These are phyloP conservation scores for Eidolon helvum DNA, from an alignment of 2,113 vertebrate genomes.

Conservation along the genomic window DNA sequence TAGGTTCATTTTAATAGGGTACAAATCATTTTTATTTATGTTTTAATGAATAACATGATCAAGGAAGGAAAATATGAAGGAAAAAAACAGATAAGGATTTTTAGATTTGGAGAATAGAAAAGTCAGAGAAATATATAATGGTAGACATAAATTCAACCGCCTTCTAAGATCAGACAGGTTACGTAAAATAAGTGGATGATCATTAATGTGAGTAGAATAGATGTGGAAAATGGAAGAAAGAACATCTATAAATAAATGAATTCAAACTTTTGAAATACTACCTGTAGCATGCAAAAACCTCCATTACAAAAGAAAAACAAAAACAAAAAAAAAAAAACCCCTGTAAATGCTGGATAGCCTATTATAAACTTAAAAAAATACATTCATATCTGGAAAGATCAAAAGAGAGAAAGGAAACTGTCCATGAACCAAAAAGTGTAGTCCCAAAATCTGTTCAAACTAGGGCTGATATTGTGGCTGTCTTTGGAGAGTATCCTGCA, in stretches of 20 bases:
- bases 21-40: background rate
- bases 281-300: background rate
- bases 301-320: background rate
- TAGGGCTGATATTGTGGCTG: background rate
- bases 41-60: background rate
- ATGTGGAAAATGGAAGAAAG: background rate
- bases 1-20: background rate
- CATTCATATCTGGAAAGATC: background rate
- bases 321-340: too few relatives aligned
- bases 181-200: background rate
- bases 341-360: background rate
- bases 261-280: background rate
- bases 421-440: background rate
- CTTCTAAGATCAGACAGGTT: background rate
- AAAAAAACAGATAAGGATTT: background rate
- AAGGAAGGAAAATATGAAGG: background rate
- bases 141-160: background rate
- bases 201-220: background rate
- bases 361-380: background rate
- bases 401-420: background rate
- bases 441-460: too few relatives aligned
- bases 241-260: background rate
- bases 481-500: background rate
- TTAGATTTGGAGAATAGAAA: background rate
- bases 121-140: background rate